A percentile compares a stretch with the other conserved stretches of the same genome.
Evolutionary conservation across 2,888 invertebrate species (phyloP).

Genomic region (Galeruca laticollis): DNA sequence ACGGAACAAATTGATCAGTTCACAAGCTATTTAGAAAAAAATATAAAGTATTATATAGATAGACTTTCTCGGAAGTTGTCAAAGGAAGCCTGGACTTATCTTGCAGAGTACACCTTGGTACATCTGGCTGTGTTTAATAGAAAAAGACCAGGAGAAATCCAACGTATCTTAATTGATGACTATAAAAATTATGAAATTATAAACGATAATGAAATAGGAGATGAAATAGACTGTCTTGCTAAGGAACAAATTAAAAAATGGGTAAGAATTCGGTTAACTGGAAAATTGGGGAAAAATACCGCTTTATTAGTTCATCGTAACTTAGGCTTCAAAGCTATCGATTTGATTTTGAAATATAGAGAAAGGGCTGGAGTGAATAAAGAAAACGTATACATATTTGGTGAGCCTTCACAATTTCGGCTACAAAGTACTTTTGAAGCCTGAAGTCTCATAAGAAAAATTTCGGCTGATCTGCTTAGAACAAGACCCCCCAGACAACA

Average conservation of each 20-base stretch:
- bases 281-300: constrained; percentile 34
- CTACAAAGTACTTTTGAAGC: constrained; percentile 23
- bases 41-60: background rate
- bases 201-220: constrained; percentile 10
- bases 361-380: constrained; percentile 21
- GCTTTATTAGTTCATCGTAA: constrained; percentile 30
- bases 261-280: constrained; percentile 34
- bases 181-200: constrained; percentile 29
- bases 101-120: constrained; percentile 29
- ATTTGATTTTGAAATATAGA: constrained; percentile 33
- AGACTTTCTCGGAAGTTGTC: background rate
- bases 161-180: constrained; percentile 30
- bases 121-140: constrained; percentile 32
- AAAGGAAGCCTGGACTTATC: constrained; percentile 18
- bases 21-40: constrained; percentile 12
- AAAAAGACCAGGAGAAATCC: constrained; percentile 34
- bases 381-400: constrained; percentile 28
- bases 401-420: constrained; percentile 17
- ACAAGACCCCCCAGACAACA: constrained; percentile 32
- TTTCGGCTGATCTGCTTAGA: constrained; percentile 20
- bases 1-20: constrained; percentile 25
- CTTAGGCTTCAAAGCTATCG: constrained; percentile 33
- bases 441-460: constrained; percentile 23
- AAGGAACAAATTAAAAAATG: constrained; percentile 35
- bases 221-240: constrained; percentile 17